Base-by-base conservation (phyloP, 2,797 vertebrate species). In the Hydrolagus colliei region DNA sequence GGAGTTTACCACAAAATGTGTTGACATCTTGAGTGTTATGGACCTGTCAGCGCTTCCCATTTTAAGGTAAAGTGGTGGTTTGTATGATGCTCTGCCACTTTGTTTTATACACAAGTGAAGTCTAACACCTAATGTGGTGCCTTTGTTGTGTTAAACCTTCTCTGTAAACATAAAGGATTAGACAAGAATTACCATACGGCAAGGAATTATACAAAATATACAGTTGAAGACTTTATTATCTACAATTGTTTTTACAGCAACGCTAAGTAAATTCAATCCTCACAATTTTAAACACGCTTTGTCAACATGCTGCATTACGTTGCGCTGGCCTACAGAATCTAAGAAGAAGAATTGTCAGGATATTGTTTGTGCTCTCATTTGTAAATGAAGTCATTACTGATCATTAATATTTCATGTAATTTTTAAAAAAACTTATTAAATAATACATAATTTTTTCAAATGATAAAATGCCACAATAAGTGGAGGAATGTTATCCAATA, bases 141-240 rank as follows among this genome's bases (percentile, higher is more conserved):
- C 41, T 52, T 52, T 52, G 41, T 52, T 52, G 41, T 52, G 41
- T 52, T 52, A 52, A 52, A 52, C 1, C 41, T 52, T 52, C 41
- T 52, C 6, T 52, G 41, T 3, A 52, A 52, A 52, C 41, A 52
- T 3, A 52, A 52, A 52, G 41, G 41, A 52, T 52, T 52, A 52
- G 41, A 52, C 41, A 52, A 52, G 41, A 52, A 52, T 27, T 52
- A 52, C 41, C 41, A n/a, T 9, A 71, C 35, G 41, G 22, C 16
- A 75, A 16, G 12, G 61, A 71, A 77, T 41, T 27, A 20, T 6
- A 7, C 16, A 67, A 84, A 71, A 20, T 18, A 77, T 61, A 20
- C 41, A 68, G 13, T 67, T 41, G 18, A 18, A 82, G 35, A 67
- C 62, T 82, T 68, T 82, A 82, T 67, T 82, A 82, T 27, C 65